These are phyloP conservation scores for Pogoniulus pusillus DNA, from an alignment of 2,797 vertebrate species.

Conservation along the genomic window DNA sequence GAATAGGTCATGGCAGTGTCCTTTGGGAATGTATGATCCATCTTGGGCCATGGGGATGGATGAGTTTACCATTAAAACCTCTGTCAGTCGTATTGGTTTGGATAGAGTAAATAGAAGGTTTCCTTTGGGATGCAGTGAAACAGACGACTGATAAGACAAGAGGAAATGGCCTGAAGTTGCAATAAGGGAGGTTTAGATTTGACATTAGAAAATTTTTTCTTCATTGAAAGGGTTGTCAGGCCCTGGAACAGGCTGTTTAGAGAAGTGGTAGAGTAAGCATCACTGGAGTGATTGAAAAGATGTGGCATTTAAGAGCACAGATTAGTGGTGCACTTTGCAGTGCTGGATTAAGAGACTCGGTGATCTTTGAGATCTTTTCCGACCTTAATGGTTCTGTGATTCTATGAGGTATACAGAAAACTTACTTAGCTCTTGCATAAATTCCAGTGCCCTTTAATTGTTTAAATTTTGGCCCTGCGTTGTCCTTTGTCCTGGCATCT, in stretches of 20 bases:
- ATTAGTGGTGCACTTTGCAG: not conserved
- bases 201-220: not conserved
- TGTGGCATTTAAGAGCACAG: not conserved
- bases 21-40: not conserved
- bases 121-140: not conserved
- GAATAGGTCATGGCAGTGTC: conserved; percentile 13
- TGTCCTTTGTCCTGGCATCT: not conserved
- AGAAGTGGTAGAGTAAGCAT: not conserved
- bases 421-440: not conserved
- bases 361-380: not conserved
- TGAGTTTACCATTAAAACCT: not conserved
- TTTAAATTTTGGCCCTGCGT: not conserved
- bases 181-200: not conserved
- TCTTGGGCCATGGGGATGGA: not conserved
- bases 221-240: not conserved
- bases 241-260: not conserved
- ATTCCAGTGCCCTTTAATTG: not conserved
- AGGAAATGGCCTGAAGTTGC: not conserved
- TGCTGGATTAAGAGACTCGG: not conserved
- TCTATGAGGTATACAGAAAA: not conserved
- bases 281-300: not conserved
- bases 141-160: not conserved
- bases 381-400: not conserved
- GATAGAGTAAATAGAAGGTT: not conserved
- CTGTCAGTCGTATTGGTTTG: not conserved